These are phyloP conservation scores for Euclidia mi DNA, from an alignment of 2,888 invertebrate genomes.

Conservation along the genomic window DNA sequence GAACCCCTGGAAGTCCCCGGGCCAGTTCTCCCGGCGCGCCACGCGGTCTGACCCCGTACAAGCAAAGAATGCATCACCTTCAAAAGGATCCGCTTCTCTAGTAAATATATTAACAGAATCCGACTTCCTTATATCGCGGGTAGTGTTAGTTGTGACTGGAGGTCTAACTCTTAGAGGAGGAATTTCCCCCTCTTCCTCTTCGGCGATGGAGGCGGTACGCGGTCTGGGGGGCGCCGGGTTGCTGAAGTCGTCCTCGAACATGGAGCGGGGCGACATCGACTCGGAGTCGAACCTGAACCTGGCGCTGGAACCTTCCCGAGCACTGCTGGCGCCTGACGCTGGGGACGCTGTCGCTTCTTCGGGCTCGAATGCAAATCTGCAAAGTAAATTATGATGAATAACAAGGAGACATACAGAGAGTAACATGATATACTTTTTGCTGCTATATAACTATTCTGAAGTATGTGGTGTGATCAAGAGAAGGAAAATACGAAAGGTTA, in stretches of 20 bases:
- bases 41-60: conserved; percentile 85
- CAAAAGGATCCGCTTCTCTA: conserved; percentile 96
- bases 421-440: neutral
- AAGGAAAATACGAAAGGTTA: no score
- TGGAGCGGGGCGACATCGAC: conserved; percentile 81
- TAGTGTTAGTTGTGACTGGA: conserved; percentile 63
- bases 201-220: conserved; percentile 84
- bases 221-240: conserved; percentile 75
- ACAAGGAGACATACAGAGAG: neutral
- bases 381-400: neutral
- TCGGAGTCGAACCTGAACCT: conserved; percentile 85
- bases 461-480: no score
- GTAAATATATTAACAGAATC: conserved; percentile 97
- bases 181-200: conserved; percentile 82
- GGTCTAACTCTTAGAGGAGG: conserved; percentile 77
- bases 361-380: conserved; percentile 80
- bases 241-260: conserved; percentile 94
- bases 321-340: conserved; percentile 69
- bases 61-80: conserved; percentile 96
- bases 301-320: conserved; percentile 72
- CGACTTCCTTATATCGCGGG: conserved; percentile 94
- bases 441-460: neutral
- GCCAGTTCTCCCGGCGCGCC: conserved; percentile 86
- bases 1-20: conserved; percentile 85
- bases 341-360: conserved; percentile 81